phyloP scores from a whole-genome alignment of 2,888 invertebrate species.

The Ethmia dodecea region DNA sequence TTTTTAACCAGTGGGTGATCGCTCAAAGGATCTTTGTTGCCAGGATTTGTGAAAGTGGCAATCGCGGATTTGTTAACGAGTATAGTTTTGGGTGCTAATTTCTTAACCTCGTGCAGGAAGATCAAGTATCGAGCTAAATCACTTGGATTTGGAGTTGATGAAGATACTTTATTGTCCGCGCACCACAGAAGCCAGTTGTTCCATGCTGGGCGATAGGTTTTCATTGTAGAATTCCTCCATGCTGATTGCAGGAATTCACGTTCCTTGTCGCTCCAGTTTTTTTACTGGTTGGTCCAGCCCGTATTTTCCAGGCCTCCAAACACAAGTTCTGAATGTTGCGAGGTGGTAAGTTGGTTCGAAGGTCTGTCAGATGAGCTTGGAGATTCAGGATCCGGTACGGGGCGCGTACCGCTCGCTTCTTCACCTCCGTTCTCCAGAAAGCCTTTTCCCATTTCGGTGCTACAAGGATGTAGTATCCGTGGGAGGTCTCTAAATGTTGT shows the following conservation, averaged over 20 bases:
- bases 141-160: too few relatives aligned
- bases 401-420: slow-evolving; percentile 9
- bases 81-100: slow-evolving; percentile 12
- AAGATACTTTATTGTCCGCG: slow-evolving; percentile 6
- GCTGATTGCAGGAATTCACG: slow-evolving; percentile 12
- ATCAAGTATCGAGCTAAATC: too few relatives aligned
- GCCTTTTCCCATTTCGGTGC: slow-evolving; percentile 8
- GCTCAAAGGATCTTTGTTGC: background rate
- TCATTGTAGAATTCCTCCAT: slow-evolving; percentile 21
- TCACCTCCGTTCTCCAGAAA: slow-evolving; percentile 21
- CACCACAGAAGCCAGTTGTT: slow-evolving; percentile 13
- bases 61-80: slow-evolving; percentile 8
- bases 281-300: slow-evolving; percentile 18
- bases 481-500: slow-evolving; percentile 20
- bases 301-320: slow-evolving; percentile 20
- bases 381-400: slow-evolving; percentile 13
- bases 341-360: slow-evolving; percentile 10
- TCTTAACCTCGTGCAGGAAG: slow-evolving; percentile 8
- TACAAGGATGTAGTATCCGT: slow-evolving; percentile 11
- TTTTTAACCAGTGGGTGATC: slow-evolving; percentile 4
- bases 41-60: slow-evolving; percentile 1
- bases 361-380: slow-evolving; percentile 11
- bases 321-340: slow-evolving; percentile 12
- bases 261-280: slow-evolving; percentile 15
- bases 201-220: slow-evolving; percentile 14